These are phyloP conservation scores for Trinorchestia longiramus DNA, from an alignment of 1,140 invertebrate species.

Conservation along the genomic window DNA sequence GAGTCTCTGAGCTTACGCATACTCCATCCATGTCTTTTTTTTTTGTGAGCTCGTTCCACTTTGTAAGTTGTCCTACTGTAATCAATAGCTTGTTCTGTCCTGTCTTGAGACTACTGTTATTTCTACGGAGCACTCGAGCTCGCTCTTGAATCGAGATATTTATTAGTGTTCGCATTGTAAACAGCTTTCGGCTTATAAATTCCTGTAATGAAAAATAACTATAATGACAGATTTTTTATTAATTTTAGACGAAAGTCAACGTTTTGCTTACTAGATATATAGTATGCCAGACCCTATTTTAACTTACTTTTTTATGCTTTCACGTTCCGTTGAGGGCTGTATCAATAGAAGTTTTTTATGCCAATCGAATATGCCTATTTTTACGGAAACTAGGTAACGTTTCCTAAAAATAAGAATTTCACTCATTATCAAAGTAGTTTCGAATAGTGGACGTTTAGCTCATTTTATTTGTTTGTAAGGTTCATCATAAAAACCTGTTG, in stretches of 20 bases:
- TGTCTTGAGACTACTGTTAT: neutral
- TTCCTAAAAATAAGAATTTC: neutral
- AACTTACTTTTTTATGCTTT: neutral
- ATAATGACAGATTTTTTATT: constrained; percentile 8
- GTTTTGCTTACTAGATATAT: neutral
- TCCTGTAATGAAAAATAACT: neutral
- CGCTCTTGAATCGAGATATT: neutral
- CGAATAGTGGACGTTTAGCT: neutral
- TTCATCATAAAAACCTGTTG: neutral
- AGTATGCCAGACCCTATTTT: neutral
- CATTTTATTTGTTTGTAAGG: neutral
- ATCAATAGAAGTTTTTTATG: neutral
- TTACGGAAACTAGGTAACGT: neutral
- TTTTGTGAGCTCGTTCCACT: neutral
- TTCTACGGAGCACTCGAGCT: neutral
- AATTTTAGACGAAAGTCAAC: neutral
- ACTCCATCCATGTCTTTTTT: too few relatives aligned
- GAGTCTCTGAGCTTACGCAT: too few relatives aligned
- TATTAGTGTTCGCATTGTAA: neutral
- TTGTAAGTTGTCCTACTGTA: neutral
- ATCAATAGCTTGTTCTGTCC: neutral
- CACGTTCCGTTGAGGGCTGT: neutral
- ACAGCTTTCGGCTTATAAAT: neutral
- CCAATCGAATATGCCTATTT: neutral
- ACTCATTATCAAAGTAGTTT: neutral